Percentiles rank a stretch among this genome's conserved stretches.
phyloP scores from a whole-genome alignment of 2,888 invertebrate genomes.

The Subacronicta megacephala region DNA sequence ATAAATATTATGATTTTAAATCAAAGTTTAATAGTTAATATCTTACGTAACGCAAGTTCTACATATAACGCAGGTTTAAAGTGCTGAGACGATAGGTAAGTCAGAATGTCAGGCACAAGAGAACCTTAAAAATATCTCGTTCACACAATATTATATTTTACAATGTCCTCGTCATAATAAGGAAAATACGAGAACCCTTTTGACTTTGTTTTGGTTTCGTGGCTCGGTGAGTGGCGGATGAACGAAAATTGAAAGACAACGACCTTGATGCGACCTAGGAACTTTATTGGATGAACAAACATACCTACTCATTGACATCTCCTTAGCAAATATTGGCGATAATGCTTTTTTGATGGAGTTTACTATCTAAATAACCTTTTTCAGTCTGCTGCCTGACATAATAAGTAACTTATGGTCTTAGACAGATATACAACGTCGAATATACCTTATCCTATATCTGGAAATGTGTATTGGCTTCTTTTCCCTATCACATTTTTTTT shows the following conservation, averaged over 20 bases:
- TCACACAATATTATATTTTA: conserved; percentile 32
- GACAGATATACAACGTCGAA: too few relatives aligned
- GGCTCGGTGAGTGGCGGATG: neutral
- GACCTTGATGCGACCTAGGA: conserved; percentile 37
- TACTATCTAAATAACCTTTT: conserved; percentile 11
- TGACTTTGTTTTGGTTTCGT: conserved; percentile 24
- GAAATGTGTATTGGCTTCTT: too few relatives aligned
- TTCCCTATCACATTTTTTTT: too few relatives aligned
- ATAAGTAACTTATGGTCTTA: too few relatives aligned
- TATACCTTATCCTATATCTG: too few relatives aligned
- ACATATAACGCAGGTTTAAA: too few relatives aligned
- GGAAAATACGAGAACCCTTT: conserved; percentile 40
- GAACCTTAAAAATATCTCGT: conserved; percentile 15
- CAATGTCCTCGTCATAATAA: conserved; percentile 12
- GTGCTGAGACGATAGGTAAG: neutral
- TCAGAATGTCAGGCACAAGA: neutral
- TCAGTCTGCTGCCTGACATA: too few relatives aligned
- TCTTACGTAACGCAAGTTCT: too few relatives aligned
- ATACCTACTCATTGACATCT: conserved; percentile 14
- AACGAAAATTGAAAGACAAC: conserved; percentile 40
- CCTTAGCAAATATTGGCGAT: conserved; percentile 11
- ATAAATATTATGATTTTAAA: too few relatives aligned
- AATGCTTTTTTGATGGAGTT: neutral
- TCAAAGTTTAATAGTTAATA: too few relatives aligned
- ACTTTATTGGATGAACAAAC: conserved; percentile 19